These are phyloP conservation scores for Apamea monoglypha DNA, from an alignment of 2,888 invertebrate species.

Conservation along the genomic window DNA sequence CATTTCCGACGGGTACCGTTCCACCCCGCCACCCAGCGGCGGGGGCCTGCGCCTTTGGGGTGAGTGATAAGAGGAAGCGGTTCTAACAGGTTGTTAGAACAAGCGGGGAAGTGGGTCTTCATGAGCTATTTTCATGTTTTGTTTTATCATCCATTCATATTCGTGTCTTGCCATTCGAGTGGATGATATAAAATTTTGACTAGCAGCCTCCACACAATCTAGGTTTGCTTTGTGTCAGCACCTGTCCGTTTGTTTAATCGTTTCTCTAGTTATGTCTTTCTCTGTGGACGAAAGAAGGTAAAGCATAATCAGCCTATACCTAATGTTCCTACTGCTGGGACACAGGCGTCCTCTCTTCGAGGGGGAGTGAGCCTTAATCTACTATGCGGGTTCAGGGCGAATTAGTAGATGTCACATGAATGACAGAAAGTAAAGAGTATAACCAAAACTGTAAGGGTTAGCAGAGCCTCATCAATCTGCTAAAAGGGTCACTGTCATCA, in stretches of 20 bases:
- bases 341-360: background rate
- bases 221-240: background rate
- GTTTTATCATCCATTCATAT: background rate
- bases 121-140: background rate
- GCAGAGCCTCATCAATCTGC: background rate
- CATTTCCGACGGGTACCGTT: slow-evolving; percentile 80
- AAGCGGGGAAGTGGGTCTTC: background rate
- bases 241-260: background rate
- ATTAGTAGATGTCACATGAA: background rate
- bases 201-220: background rate
- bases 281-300: background rate
- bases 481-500: background rate
- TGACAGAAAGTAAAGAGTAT: background rate
- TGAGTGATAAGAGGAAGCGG: slow-evolving; percentile 15
- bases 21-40: slow-evolving; percentile 63
- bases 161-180: background rate
- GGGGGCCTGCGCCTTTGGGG: slow-evolving; percentile 31
- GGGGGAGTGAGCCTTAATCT: background rate
- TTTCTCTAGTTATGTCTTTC: background rate
- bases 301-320: background rate
- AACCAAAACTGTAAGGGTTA: no score
- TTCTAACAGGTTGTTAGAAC: slow-evolving; percentile 54
- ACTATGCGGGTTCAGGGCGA: background rate
- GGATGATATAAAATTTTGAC: background rate
- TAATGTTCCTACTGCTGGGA: background rate